These are phyloP conservation scores for Anastrepha ludens DNA, from an alignment of 1,140 invertebrate genomes.

Conservation along the genomic window DNA sequence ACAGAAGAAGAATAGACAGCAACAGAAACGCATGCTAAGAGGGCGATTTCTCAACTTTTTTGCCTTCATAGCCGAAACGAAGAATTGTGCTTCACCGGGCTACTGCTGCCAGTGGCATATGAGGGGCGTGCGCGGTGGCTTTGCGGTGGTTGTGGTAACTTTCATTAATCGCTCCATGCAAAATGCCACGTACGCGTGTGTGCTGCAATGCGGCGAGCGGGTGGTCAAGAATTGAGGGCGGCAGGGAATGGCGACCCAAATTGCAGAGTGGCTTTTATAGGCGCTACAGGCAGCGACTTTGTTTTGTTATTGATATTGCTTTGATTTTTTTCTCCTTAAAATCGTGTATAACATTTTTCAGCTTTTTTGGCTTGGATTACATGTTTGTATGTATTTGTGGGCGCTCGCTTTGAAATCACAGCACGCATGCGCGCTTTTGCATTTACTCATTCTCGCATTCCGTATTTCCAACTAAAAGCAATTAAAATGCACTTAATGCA, in stretches of 20 bases:
- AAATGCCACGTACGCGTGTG: not conserved
- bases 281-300: not conserved
- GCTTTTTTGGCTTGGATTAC: not conserved
- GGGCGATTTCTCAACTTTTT: conserved; percentile 8
- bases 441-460: not conserved
- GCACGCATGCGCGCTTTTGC: conserved; percentile 29
- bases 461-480: conserved; percentile 33
- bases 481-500: conserved; percentile 51
- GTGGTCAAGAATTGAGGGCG: not conserved
- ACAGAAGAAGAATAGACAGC: not conserved
- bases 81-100: not conserved
- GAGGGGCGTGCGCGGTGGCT: not conserved
- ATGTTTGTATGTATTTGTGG: not conserved
- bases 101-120: not conserved
- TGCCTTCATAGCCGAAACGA: not conserved
- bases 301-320: not conserved
- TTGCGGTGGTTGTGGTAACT: not conserved
- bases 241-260: conserved; percentile 32
- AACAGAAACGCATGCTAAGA: not conserved
- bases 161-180: conserved; percentile 37
- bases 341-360: not conserved
- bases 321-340: not conserved
- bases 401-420: conserved; percentile 12
- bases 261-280: conserved; percentile 24
- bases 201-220: not conserved